phyloP scores from a whole-genome alignment of 1,140 invertebrate genomes.

The Diuraphis noxia region DNA sequence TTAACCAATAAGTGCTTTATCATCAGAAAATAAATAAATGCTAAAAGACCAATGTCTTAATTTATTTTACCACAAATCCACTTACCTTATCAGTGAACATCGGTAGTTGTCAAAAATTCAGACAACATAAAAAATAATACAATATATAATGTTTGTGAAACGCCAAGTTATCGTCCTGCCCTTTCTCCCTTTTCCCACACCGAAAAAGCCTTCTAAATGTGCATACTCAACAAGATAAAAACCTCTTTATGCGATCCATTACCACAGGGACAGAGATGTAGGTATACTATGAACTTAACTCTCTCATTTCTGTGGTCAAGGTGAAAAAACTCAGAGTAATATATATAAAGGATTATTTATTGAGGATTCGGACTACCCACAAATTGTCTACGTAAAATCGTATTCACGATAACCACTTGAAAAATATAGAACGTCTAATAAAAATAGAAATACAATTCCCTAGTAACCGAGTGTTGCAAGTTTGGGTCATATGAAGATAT shows the following conservation, averaged over 20 bases:
- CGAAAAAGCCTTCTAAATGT: constrained; percentile 34
- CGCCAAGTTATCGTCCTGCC: not conserved
- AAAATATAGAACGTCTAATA: not conserved
- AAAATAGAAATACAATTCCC: not conserved
- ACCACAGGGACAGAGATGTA: not conserved
- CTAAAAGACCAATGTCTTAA: not conserved
- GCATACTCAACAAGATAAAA: constrained; percentile 51
- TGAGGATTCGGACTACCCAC: not conserved
- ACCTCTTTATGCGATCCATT: constrained; percentile 42
- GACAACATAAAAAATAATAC: constrained; percentile 14
- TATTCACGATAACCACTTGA: constrained; percentile 2
- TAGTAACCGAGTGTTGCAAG: not conserved
- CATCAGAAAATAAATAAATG: not conserved
- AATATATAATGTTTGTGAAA: constrained; percentile 7
- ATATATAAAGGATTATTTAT: constrained; percentile 43
- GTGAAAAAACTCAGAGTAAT: not conserved
- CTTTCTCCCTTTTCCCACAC: not conserved
- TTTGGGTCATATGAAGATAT: not conserved
- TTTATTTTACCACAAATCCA: not conserved
- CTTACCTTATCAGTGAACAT: not conserved
- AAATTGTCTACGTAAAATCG: constrained; percentile 32
- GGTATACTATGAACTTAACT: constrained; percentile 8
- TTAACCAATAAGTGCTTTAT: not conserved
- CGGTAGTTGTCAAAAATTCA: not conserved
- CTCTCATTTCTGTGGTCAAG: not conserved